These are phyloP conservation scores for Rhodeus uyekii DNA, from an alignment of 2,797 vertebrate species.

Conservation along the genomic window DNA sequence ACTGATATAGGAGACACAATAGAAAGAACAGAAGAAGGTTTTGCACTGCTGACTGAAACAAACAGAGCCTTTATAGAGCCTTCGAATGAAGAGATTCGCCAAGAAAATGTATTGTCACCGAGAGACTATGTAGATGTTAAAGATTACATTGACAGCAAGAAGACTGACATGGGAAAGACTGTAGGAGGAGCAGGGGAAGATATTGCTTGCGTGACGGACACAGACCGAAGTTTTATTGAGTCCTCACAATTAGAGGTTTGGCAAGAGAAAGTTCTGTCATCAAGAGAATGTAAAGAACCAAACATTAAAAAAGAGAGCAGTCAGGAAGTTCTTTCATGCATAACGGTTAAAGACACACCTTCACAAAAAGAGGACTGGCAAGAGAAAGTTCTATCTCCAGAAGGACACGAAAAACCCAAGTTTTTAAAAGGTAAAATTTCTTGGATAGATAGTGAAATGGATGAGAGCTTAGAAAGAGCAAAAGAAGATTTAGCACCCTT, in stretches of 20 bases:
- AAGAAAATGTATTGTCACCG: not conserved
- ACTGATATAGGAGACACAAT: constrained; percentile 19
- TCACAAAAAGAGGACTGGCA: not conserved
- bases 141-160: not conserved
- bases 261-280: constrained; percentile 4
- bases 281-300: not conserved
- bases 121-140: not conserved
- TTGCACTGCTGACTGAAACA: not conserved
- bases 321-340: no score
- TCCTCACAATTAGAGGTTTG: not conserved
- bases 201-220: not conserved
- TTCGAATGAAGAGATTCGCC: not conserved
- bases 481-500: not conserved
- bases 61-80: not conserved
- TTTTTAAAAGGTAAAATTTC: not conserved
- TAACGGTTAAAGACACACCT: no score
- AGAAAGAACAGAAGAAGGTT: not conserved
- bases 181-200: not conserved
- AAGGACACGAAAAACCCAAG: not conserved
- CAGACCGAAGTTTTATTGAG: not conserved
- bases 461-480: not conserved
- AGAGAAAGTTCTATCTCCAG: not conserved
- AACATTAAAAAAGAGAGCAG: no score
- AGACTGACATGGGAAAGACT: constrained; percentile 6
- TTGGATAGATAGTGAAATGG: not conserved